Evolutionary conservation across 2,113 vertebrate genomes (phyloP).

Genomic region (Propithecus coquereli): DNA sequence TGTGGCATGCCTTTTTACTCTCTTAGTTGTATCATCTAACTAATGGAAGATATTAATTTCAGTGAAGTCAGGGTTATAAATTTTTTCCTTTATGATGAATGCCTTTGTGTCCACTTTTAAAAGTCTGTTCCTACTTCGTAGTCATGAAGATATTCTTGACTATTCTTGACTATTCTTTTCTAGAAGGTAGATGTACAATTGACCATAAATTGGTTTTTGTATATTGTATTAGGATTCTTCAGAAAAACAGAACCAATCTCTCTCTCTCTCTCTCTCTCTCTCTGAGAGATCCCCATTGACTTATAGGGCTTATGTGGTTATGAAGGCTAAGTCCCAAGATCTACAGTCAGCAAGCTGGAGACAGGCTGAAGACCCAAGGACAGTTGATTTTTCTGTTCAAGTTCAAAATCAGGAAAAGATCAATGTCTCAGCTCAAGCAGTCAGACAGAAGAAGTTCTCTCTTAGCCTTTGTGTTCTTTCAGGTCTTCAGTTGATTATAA

Average conservation of each 20-base stretch:
- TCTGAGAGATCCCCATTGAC: neutral
- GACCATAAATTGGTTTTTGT: neutral
- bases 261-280: too few species aligned
- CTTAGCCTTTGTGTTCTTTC: neutral
- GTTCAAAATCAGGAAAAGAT: neutral
- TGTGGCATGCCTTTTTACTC: neutral
- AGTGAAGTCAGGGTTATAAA: neutral
- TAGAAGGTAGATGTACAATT: neutral
- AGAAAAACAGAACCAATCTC: neutral
- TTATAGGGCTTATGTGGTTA: neutral
- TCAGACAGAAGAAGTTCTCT: neutral
- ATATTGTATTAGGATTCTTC: neutral
- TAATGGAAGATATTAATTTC: neutral
- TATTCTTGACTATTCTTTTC: neutral
- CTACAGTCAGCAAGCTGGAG: neutral
- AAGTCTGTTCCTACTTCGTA: neutral
- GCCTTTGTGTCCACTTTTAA: neutral
- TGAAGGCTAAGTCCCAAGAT: neutral
- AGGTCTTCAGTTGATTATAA: neutral
- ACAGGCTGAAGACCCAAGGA: neutral
- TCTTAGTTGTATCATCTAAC: neutral
- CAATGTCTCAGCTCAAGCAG: neutral
- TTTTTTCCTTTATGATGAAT: neutral
- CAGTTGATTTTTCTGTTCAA: neutral
- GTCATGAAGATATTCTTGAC: neutral